Base-by-base conservation (phyloP, 2,797 vertebrate genomes). In the Spinibarbus caldwelli region DNA sequence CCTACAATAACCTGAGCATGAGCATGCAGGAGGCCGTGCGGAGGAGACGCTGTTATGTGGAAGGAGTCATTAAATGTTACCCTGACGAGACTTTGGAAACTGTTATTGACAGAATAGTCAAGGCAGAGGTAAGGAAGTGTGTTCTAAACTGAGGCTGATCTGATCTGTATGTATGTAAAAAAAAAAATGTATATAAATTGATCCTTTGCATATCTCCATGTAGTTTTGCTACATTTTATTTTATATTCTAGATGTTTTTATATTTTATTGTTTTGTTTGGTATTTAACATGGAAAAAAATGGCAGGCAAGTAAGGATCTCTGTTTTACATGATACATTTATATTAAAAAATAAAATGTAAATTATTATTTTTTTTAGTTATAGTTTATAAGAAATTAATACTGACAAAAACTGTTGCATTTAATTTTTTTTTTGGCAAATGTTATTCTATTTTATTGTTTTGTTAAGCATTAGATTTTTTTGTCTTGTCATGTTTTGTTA, bases 1-100 rank as follows among this genome's bases (percentile, higher is more conserved):
- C 91, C 2, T 99, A 99, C 92, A 97, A 97, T 91, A 96, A 97
- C 83, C 93, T 99, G 92, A 96, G 98, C 91, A 95, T 99, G 78
- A 96, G 93, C 0, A 97, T 98, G 93, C 87, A 89, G 36, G 97
- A 98, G 78, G 97, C 95, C 0, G 73, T 97, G 86, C 87, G 36
- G 82, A 94, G 93, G 78, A 96, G 97, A 68, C 88, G 73, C 0
- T 47, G 95, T 86, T 96, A 94, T 43, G 80, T 97, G 2, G 97
- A 98, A 85, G 97, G 96, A 0, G 97, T 98, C 0, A 95, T 98
- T 79, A 98, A 96, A 87, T 98, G 97, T 90, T 96, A 96, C 64
- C 95, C 96, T 0, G 90, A 97, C 0, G 97, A 99, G 91, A 96
- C 94, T 0, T 80, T 98, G 91, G 96, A 97, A 43, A 94, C 91